Conservation (phyloP, 2,888 invertebrate species). For the Erebia epiphron region DNA sequence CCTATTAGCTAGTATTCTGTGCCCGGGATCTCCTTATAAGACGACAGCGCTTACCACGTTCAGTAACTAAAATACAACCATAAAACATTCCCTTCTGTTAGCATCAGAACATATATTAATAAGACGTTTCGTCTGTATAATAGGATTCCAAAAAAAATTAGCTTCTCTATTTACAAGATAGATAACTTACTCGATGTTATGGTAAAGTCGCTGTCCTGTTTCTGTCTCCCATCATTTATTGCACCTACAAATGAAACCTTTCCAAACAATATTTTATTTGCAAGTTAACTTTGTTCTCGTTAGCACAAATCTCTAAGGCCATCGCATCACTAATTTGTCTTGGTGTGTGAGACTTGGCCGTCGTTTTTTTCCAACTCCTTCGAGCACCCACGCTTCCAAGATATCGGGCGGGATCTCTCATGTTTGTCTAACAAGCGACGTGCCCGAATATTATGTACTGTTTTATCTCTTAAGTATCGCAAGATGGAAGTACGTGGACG, state of each 20-base stretch:
- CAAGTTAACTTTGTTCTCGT: slow-evolving; percentile 25
- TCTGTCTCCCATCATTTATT: slow-evolving; percentile 2
- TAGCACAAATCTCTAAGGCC: slow-evolving; percentile 43
- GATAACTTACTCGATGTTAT: neutral
- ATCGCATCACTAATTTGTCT: slow-evolving; percentile 68
- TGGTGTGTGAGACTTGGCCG: slow-evolving; percentile 40
- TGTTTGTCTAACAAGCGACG: slow-evolving; percentile 82
- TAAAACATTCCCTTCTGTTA: too few species aligned
- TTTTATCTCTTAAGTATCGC: slow-evolving; percentile 60
- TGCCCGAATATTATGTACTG: slow-evolving; percentile 78
- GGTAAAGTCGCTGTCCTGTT: neutral
- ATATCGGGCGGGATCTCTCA: slow-evolving; percentile 73
- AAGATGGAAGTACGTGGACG: slow-evolving; percentile 51
- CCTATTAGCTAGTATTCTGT: too few species aligned
- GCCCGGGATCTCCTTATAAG: too few species aligned
- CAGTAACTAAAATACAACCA: too few species aligned
- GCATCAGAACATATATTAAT: too few species aligned
- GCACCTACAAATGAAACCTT: neutral
- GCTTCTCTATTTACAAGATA: neutral
- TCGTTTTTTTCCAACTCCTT: slow-evolving; percentile 37
- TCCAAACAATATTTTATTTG: slow-evolving; percentile 6
- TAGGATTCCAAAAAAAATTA: neutral
- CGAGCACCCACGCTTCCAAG: slow-evolving; percentile 74
- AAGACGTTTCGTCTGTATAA: too few species aligned
- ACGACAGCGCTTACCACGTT: too few species aligned